Percentiles rank a stretch among this genome's conserved stretches.
These are phyloP conservation scores for Morpho deidamia DNA, from an alignment of 2,888 invertebrate species.

Conservation along the genomic window DNA sequence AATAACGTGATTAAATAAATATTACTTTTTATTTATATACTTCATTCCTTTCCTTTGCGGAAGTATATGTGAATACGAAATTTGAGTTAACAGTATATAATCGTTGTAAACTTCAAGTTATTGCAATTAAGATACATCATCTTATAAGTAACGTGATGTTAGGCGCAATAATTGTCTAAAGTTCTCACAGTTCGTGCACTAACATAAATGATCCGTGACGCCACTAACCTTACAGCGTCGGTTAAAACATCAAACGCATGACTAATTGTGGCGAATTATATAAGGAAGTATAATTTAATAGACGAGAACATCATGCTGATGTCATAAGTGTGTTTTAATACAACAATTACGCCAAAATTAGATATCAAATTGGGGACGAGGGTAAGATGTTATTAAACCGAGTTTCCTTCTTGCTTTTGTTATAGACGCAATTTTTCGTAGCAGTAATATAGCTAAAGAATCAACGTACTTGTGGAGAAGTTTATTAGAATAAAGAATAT, in stretches of 20 bases:
- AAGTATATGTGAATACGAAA: neutral
- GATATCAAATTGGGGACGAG: too few species aligned
- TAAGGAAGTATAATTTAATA: conserved; percentile 35
- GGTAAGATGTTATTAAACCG: too few species aligned
- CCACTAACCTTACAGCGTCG: conserved; percentile 35
- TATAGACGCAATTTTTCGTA: too few species aligned
- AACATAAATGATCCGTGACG: conserved; percentile 35
- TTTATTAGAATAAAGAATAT: too few species aligned
- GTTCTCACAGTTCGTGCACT: neutral
- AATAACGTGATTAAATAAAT: too few species aligned
- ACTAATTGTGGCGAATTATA: conserved; percentile 36
- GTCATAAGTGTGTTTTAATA: conserved; percentile 8
- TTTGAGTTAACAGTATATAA: too few species aligned
- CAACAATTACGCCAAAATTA: neutral
- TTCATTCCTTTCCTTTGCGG: too few species aligned
- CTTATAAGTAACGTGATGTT: neutral
- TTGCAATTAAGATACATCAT: neutral
- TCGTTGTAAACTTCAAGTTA: too few species aligned
- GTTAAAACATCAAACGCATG: conserved; percentile 41
- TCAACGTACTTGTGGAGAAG: too few species aligned
- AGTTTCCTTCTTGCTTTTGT: too few species aligned
- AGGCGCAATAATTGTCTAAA: neutral
- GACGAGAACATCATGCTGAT: conserved; percentile 14
- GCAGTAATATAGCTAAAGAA: too few species aligned
- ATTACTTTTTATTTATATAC: too few species aligned